These are phyloP conservation scores for Melanargia galathea DNA, from an alignment of 2,888 invertebrate species.

Conservation along the genomic window DNA sequence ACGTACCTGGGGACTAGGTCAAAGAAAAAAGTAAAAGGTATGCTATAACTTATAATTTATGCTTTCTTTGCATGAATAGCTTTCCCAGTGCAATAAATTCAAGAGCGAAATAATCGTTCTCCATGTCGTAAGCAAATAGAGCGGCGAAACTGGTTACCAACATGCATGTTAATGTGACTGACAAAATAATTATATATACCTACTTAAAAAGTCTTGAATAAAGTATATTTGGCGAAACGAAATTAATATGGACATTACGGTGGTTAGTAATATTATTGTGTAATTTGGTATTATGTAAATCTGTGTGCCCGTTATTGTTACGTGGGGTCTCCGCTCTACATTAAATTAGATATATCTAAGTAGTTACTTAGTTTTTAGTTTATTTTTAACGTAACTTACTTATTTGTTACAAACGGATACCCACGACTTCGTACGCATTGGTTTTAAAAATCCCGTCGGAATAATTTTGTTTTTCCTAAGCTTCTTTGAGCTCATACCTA, in stretches of 20 bases:
- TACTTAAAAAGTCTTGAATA: slow-evolving; percentile 5
- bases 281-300: slow-evolving; percentile 4
- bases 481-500: too few relatives aligned
- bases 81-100: slow-evolving; percentile 24
- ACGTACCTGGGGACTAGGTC: neutral
- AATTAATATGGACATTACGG: slow-evolving; percentile 10
- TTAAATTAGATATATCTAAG: too few relatives aligned
- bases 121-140: slow-evolving; percentile 22
- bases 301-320: neutral
- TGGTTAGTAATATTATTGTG: neutral
- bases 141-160: slow-evolving; percentile 20
- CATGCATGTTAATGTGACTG: slow-evolving; percentile 26
- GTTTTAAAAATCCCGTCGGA: too few relatives aligned
- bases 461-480: too few relatives aligned
- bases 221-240: slow-evolving; percentile 25
- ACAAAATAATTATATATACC: neutral
- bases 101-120: slow-evolving; percentile 29
- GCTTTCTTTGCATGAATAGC: slow-evolving; percentile 16
- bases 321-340: neutral
- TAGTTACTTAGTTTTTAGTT: too few relatives aligned
- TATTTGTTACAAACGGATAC: too few relatives aligned
- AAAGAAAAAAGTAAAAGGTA: neutral
- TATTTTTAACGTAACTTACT: too few relatives aligned
- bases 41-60: neutral
- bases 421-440: too few relatives aligned